phyloP scores from a whole-genome alignment of 1,140 invertebrate genomes.

The Monochamus saltuarius region DNA sequence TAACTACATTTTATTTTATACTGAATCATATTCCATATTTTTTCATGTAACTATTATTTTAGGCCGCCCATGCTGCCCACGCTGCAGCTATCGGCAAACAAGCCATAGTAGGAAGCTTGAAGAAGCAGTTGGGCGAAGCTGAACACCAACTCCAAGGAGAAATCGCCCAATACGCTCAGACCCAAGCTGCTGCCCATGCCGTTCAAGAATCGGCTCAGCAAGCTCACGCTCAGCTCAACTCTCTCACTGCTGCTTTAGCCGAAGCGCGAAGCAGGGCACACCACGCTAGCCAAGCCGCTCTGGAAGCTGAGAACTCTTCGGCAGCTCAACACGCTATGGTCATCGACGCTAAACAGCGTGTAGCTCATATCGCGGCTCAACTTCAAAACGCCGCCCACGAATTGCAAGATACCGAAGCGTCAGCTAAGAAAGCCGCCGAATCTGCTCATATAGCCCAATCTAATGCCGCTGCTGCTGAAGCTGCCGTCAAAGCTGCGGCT shows the following conservation, averaged over 20 bases:
- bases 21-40: too few species aligned
- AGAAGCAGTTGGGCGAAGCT: constrained; percentile 34
- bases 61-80: constrained; percentile 40
- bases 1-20: too few species aligned
- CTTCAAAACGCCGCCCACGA: constrained; percentile 32
- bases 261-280: constrained; percentile 31
- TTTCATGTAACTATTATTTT: neutral
- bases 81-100: constrained; percentile 41
- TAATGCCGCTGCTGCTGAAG: constrained; percentile 39
- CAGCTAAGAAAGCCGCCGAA: constrained; percentile 31
- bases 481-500: constrained; percentile 35
- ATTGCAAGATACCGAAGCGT: constrained; percentile 34
- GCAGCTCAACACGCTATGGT: constrained; percentile 38
- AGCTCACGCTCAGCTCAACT: constrained; percentile 27
- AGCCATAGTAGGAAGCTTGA: constrained; percentile 35
- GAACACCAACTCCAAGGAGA: constrained; percentile 33
- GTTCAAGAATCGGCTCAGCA: constrained; percentile 35
- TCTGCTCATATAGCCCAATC: constrained; percentile 37
- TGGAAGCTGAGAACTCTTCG: constrained; percentile 34
- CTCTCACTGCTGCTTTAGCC: constrained; percentile 32
- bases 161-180: constrained; percentile 33
- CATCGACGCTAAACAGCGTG: constrained; percentile 31
- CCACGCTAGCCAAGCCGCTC: constrained; percentile 28
- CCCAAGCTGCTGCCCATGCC: constrained; percentile 30
- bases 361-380: constrained; percentile 23